Evolutionary conservation across 2,888 invertebrate species (phyloP).

Genomic region (Cheilosia urbana): DNA sequence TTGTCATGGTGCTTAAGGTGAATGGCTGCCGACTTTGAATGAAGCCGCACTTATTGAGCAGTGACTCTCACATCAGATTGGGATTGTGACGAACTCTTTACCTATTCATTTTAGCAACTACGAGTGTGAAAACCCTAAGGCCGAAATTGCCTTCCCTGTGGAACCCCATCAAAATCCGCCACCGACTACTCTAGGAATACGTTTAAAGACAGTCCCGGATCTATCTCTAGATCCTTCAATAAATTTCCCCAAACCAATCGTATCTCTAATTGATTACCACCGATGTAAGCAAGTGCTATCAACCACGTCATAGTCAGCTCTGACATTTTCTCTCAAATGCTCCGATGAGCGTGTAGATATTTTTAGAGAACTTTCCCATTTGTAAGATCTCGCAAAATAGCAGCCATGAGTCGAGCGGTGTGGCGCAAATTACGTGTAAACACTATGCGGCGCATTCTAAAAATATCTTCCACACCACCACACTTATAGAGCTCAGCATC

Average conservation of each 20-base stretch:
- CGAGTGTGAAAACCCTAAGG: neutral
- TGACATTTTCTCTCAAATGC: neutral
- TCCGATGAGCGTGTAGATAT: conserved; percentile 37
- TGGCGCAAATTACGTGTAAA: conserved; percentile 55
- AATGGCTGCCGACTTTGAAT: neutral
- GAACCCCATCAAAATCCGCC: neutral
- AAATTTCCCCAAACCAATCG: conserved; percentile 44
- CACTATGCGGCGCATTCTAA: conserved; percentile 21
- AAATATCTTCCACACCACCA: conserved; percentile 36
- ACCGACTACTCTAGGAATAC: too few relatives aligned
- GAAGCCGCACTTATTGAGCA: neutral
- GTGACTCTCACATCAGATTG: neutral
- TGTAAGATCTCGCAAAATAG: conserved; percentile 59
- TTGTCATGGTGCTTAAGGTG: neutral
- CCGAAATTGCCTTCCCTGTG: neutral
- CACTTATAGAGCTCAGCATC: neutral
- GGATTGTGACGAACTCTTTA: neutral
- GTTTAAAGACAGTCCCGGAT: neutral
- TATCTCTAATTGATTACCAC: conserved; percentile 46
- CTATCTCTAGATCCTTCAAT: conserved; percentile 1
- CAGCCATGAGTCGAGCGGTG: conserved; percentile 36
- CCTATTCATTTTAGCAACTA: neutral
- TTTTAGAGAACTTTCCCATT: conserved; percentile 68
- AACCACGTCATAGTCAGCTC: conserved; percentile 6
- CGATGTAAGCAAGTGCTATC: conserved; percentile 11